A percentile compares a stretch with the other conserved stretches of the same genome.
Evolutionary conservation across 2,797 vertebrate genomes (phyloP).

Genomic region (Odontamblyopus rebecca): DNA sequence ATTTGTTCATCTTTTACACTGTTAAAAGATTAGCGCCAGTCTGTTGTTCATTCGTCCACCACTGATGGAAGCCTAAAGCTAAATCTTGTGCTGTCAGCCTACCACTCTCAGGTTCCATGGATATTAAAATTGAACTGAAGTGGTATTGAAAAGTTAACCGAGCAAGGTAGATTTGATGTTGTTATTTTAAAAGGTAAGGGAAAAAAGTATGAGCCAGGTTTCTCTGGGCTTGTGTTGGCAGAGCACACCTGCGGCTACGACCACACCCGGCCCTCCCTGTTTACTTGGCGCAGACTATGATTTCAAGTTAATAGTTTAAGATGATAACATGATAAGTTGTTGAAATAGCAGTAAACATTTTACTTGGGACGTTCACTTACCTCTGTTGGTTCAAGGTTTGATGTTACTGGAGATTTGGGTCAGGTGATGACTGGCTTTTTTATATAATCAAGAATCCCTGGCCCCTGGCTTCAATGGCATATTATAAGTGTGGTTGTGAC

Average conservation of each 20-base stretch:
- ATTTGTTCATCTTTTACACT: no score
- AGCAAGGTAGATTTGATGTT: no score
- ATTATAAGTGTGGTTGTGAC: slow-evolving; percentile 3
- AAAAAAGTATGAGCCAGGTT: not conserved
- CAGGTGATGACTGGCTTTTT: no score
- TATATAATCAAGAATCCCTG: not conserved
- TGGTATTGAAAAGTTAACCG: no score
- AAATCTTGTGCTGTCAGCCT: slow-evolving; percentile 40
- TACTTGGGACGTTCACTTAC: no score
- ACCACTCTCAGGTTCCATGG: slow-evolving; percentile 43
- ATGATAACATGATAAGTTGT: not conserved
- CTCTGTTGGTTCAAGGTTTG: no score
- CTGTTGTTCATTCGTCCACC: no score
- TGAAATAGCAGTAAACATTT: no score
- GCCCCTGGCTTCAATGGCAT: not conserved
- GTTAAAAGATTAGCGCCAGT: no score
- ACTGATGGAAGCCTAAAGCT: slow-evolving; percentile 8
- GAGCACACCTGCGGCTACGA: not conserved
- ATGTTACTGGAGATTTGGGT: no score
- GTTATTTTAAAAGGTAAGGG: not conserved
- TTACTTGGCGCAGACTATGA: not conserved
- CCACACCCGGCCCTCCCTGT: not conserved
- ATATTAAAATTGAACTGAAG: slow-evolving; percentile 41
- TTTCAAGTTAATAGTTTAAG: not conserved
- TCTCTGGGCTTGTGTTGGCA: not conserved